Percentiles rank a stretch among this genome's conserved stretches.
These are phyloP conservation scores for Campylomormyrus tamandua DNA, from an alignment of 2,113 vertebrate genomes.

Conservation along the genomic window DNA sequence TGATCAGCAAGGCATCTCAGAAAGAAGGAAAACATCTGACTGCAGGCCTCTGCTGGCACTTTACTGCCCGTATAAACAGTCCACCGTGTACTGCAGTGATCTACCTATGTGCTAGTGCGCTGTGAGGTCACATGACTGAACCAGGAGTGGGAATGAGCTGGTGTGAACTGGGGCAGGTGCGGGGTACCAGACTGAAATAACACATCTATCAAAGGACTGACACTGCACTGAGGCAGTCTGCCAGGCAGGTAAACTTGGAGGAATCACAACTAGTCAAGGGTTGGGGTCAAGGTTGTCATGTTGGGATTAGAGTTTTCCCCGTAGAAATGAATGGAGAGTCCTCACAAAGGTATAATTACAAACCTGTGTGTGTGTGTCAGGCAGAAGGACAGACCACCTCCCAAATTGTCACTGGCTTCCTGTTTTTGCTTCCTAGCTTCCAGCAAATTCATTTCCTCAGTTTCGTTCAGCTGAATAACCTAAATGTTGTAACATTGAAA, in stretches of 20 bases:
- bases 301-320: neutral
- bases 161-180: neutral
- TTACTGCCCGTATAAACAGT: neutral
- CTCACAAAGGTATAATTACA: neutral
- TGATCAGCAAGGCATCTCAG: neutral
- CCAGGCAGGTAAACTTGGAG: neutral
- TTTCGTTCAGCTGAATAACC: constrained; percentile 1
- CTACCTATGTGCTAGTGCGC: neutral
- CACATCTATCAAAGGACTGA: neutral
- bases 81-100: no score
- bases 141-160: neutral
- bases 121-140: neutral
- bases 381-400: neutral
- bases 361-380: neutral
- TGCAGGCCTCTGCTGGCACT: neutral
- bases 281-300: neutral
- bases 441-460: neutral
- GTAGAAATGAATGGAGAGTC: neutral
- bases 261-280: neutral
- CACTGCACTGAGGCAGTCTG: neutral
- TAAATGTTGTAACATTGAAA: neutral
- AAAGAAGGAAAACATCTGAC: neutral
- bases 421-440: neutral
- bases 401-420: neutral
- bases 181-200: neutral